A percentile compares a stretch with the other conserved stretches of the same genome.
Conservation (phyloP, 2,113 vertebrate genomes). For the Gopherus flavomarginatus region DNA sequence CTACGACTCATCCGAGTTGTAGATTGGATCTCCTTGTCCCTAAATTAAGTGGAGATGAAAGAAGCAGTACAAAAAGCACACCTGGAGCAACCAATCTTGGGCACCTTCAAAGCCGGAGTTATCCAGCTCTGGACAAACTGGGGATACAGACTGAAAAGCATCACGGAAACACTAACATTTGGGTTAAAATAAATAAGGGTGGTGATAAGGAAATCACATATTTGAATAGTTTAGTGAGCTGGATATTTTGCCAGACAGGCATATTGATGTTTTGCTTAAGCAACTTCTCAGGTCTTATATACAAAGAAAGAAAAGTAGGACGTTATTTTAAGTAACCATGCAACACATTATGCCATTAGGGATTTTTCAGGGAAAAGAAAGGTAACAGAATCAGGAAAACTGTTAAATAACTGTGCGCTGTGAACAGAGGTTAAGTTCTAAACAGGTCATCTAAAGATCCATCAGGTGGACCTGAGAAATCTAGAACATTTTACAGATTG, state of each 20-base stretch:
- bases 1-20: neutral
- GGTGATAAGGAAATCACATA: neutral
- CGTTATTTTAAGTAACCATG: neutral
- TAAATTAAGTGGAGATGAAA: conserved; percentile 16
- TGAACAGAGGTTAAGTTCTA: neutral
- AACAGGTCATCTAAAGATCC: neutral
- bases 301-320: neutral
- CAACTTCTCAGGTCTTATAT: rapidly evolving
- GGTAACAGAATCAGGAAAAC: neutral
- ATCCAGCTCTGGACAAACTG: neutral
- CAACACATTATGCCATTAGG: neutral
- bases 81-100: neutral
- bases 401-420: neutral
- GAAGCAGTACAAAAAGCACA: neutral
- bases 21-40: neutral
- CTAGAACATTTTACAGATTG: neutral
- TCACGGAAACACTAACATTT: neutral
- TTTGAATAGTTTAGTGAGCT: neutral
- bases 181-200: neutral
- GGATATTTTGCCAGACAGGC: neutral
- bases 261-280: neutral
- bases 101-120: neutral
- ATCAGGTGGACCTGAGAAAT: neutral
- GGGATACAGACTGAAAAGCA: conserved; percentile 23
- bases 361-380: neutral